Base-by-base conservation (phyloP, 2,113 vertebrate genomes). In the Cottus gobio region DNA sequence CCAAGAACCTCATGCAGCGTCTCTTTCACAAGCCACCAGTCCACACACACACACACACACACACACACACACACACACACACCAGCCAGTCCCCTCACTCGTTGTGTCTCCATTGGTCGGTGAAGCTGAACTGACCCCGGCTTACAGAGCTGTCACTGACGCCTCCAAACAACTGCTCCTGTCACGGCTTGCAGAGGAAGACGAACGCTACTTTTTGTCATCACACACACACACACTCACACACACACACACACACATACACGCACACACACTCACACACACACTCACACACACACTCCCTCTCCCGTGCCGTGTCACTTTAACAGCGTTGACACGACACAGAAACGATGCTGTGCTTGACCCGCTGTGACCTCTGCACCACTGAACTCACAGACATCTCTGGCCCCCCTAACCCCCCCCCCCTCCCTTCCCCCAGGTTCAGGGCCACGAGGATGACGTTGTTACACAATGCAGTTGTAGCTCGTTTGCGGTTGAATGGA, bases 101-200 rank as follows among this genome's bases (percentile, higher is more conserved):
- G 7, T 36, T 67, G 48, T 79, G 71, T 80, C 70, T 71, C 69
- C 72, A 80, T 65, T 71, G 72, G 77, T 39, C 5, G 31, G 22
- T 64, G 71, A 50, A 44, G 46, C 67, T 39, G 46, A 60, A 71
- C 2, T 63, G 63, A 77, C 77, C 72, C 65, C 64, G 74, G 80
- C 66, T 76, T 71, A 66, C 63, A 74, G 50, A 56, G 28, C 24
- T 75, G 69, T 67, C 75, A 61, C 12, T 34, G 61, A 72, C 42
- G 72, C 22, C 34, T 39, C 48, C 24, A 80, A 80, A 80, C 62
- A 66, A 81, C 81, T 61, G 72, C 56, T 75, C 15, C 28, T 61
- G 52, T 83, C 66, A 31, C 22, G 16, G 31, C 64, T n/a, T n/a
- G n/a, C n/a, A n/a, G n/a, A n/a, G n/a, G n/a, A n/a, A 65, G 22